Base-by-base conservation (phyloP, 2,113 vertebrate species). In the Urocitellus parryii region DNA sequence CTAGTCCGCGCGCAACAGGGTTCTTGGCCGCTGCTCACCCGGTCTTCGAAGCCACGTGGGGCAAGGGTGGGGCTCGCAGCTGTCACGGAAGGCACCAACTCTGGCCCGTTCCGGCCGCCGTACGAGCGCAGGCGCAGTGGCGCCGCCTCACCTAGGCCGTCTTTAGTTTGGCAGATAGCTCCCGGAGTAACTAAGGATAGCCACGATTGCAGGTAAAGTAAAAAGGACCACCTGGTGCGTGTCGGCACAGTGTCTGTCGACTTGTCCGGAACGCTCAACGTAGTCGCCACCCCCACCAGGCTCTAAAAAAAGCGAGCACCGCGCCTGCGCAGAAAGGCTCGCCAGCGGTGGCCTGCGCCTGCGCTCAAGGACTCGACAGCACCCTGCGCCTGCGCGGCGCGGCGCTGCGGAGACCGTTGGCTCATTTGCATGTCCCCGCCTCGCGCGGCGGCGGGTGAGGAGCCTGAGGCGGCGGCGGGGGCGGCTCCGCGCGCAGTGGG, bases 361-460 rank as follows among this genome's bases (percentile, higher is more conserved):
- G 94, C 96, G 92, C 6, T 2, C 9, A 3, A 37, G 48, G 14
- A 34, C 11, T 2, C 61, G 17, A 48, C 51, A 42, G 56, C 24
- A 0, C 32, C 32, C 18, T 88, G 97, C 95, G 97, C 97, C 42
- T 97, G 97, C 97, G 96, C 93, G 85, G 29, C 94, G 65, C 32
- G 18, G 91, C 91, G 89, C 91, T 97, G 97, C 97, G 83, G 95
- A 87, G 96, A 95, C 97, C 96, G 97, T 98, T 98, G 90, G 65
- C 65, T 97, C 10, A 97, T 98, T 98, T 98, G 82, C 97, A 97
- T 98, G 91, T 93, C 97, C 92, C 97, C 97, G 97, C 97, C 97
- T 92, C 94, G 29, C 86, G 78, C 51, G 83, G 70, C 81, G 32
- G 91, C 53, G 61, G 88, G 56, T 88, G 56, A 56, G n/a, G 14